Conservation (phyloP, 2,113 vertebrate species). For the Aleadryas rufinucha region DNA sequence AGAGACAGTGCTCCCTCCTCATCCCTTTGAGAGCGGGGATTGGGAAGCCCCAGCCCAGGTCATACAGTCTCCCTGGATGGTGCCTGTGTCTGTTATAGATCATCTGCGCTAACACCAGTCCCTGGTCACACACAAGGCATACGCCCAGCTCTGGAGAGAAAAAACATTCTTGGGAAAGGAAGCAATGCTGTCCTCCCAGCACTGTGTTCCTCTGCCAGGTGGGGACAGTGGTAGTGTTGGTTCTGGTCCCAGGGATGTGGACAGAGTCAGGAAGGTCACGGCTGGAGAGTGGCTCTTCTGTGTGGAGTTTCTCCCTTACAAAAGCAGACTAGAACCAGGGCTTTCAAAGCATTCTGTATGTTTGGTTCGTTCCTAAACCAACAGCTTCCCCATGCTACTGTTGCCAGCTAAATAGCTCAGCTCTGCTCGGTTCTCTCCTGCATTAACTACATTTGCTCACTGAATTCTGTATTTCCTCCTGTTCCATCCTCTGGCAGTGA, state of each 20-base stretch:
- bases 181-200: fast-evolving
- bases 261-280: background rate
- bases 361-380: background rate
- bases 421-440: background rate
- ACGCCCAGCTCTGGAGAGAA: background rate
- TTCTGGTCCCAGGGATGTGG: background rate
- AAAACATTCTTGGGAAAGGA: background rate
- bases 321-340: background rate
- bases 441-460: background rate
- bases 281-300: background rate
- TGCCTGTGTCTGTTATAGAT: background rate
- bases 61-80: background rate
- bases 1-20: background rate
- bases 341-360: fast-evolving
- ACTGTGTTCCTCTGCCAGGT: background rate
- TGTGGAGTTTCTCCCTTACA: background rate
- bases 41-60: background rate
- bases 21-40: fast-evolving
- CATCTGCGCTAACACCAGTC: background rate
- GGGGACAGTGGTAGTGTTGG: background rate
- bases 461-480: background rate
- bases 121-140: fast-evolving
- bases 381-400: background rate
- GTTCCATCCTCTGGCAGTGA: background rate
- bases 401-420: background rate